phyloP scores from a whole-genome alignment of 2,113 vertebrate species.

The Urocynchramus pylzowi region DNA sequence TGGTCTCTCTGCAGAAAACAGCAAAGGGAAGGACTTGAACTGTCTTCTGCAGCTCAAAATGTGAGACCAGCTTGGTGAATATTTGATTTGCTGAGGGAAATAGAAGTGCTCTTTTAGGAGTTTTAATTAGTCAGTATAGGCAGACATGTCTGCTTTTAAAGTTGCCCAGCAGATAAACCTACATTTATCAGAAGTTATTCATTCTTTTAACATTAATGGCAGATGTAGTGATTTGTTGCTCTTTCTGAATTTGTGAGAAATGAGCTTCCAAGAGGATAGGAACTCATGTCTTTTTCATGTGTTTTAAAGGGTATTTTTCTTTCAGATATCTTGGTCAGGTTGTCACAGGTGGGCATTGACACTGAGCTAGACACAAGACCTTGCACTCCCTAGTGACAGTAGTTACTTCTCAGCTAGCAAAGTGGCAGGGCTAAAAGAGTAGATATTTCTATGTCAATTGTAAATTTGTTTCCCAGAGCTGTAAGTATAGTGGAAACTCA shows the following conservation, averaged over 20 bases:
- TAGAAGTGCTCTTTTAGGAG: neutral
- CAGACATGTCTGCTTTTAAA: neutral
- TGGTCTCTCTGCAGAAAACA: neutral
- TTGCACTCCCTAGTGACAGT: neutral
- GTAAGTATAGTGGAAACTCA: neutral
- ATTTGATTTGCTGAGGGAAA: neutral
- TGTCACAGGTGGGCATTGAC: neutral
- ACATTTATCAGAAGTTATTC: neutral
- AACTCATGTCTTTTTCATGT: neutral
- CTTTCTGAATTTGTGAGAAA: neutral
- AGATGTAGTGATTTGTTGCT: neutral
- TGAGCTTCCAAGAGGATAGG: neutral
- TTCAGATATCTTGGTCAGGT: neutral
- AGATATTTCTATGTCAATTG: neutral
- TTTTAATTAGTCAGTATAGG: neutral
- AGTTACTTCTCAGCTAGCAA: neutral
- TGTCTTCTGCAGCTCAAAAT: neutral
- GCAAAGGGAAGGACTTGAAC: neutral
- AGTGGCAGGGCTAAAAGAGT: neutral
- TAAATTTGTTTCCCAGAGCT: neutral
- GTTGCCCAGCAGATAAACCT: neutral
- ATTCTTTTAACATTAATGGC: neutral
- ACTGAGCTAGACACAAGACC: neutral
- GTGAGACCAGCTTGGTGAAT: neutral
- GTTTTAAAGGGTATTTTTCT: neutral